Base-by-base conservation (phyloP, 2,797 vertebrate species). In the Rhodeus uyekii region DNA sequence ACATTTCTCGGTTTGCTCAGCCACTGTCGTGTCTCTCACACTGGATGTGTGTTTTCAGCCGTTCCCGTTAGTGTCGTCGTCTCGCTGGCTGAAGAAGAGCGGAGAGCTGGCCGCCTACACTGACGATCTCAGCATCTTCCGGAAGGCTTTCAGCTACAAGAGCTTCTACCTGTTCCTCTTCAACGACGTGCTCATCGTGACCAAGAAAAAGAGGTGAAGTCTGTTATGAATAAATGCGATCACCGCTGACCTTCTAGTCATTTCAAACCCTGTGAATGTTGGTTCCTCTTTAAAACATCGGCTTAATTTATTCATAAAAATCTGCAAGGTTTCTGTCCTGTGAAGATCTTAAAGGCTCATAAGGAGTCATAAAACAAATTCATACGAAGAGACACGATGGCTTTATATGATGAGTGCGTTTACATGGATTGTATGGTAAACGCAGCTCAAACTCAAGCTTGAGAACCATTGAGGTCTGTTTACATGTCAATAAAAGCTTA, bases 171-270 rank as follows among this genome's bases (percentile, higher is more conserved):
- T 99, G 78, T 98, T 99, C 84, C 89, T 97, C 5, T 99, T 99
- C 91, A 99, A 95, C 0, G 98, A 99, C 0, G 96, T 98, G 36
- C 93, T 99, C 19, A 96, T 99, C 60, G 83, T 99, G 86, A 99
- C 98, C 86, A 97, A 92, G 92, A 99, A 96, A 90, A 99, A 96
- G 90, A 98, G 96, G 98, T n/a, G n/a, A n/a, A n/a, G n/a, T n/a
- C n/a, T n/a, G n/a, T n/a, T n/a, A n/a, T n/a, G n/a, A n/a, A n/a
- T n/a, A n/a, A n/a, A n/a, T n/a, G n/a, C n/a, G n/a, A n/a, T n/a
- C n/a, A n/a, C n/a, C n/a, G n/a, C n/a, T n/a, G n/a, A n/a, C n/a
- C n/a, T n/a, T n/a, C n/a, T n/a, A n/a, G n/a, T 27, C 55, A 60
- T 60, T 29, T 13, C 55, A 3, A 60, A 60, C 13, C 24, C 55